Base-by-base conservation (phyloP, 1,140 invertebrate genomes). In the Matsumurasca onukii region DNA sequence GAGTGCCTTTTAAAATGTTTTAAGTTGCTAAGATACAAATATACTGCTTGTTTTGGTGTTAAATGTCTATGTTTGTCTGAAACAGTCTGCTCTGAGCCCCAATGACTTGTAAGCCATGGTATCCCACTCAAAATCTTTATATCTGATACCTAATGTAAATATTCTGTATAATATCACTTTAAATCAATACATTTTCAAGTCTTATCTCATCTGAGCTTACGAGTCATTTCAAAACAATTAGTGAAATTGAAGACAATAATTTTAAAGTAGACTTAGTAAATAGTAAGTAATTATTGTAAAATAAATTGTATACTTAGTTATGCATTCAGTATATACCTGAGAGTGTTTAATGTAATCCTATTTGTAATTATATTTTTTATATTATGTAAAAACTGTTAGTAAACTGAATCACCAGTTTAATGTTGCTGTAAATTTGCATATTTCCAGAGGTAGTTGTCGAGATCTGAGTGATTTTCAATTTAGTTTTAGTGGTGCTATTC, bases 231-330 rank as follows among this genome's bases (percentile, higher is more conserved):
- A 27, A 27, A 59, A 59, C 22, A 3, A 59, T 27, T 25, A 9
- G 55, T 27, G 55, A 59, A 27, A 59, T 59, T 27, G 30, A 27
- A 27, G 55, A 59, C 55, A 59, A 59, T 59, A 59, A 59, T 59
- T 59, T 59, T 59, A 59, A 59, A 59, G 55, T 59, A 59, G 55
- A 12, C 13, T 9, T 59, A 59, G 55, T 25, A 22, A 27, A 22
- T 27, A 29, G 25, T 17, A 39, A 9, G 17, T 9, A 39, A 9
- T 39, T 9, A 39, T 5, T 39, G 34, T 39, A 27, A 5, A 59
- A 12, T 12, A 5, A 59, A 17, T 12, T 51, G n/a, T 51, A 51
- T 51, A 20, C n/a, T 51, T 51, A 51, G n/a, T 17, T 51, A 22
- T 12, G 49, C n/a, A 20, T 12, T 12, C n/a, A 22, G n/a, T 20